phyloP scores from a whole-genome alignment of 2,888 invertebrate genomes.

The Spodoptera picta region DNA sequence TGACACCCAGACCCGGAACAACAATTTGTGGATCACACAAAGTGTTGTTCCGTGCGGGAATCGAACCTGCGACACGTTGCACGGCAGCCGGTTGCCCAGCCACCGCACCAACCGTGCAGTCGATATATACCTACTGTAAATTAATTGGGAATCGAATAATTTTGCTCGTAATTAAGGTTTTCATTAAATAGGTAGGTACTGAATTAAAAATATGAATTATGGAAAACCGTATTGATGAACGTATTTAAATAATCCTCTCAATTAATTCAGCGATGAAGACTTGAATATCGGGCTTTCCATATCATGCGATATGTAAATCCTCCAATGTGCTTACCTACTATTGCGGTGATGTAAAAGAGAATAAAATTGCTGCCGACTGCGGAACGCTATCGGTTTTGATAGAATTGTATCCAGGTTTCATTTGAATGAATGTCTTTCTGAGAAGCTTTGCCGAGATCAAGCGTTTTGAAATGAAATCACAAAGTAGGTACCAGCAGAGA shows the following conservation, averaged over 20 bases:
- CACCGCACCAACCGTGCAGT: too few species aligned
- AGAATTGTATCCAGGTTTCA: constrained; percentile 50
- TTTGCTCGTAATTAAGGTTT: constrained; percentile 12
- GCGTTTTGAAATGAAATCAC: constrained; percentile 50
- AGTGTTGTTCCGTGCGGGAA: too few species aligned
- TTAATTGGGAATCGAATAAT: constrained; percentile 19
- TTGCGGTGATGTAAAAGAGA: constrained; percentile 29
- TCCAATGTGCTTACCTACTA: constrained; percentile 20
- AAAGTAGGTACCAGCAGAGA: constrained; percentile 15
- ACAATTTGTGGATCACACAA: too few species aligned
- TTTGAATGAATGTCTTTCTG: constrained; percentile 40
- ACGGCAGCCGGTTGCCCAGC: too few species aligned
- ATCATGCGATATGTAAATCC: constrained; percentile 31
- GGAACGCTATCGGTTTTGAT: constrained; percentile 24
- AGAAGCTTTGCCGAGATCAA: constrained; percentile 49
- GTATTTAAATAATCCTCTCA: constrained; percentile 44
- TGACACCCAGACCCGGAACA: too few species aligned
- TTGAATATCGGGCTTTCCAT: constrained; percentile 14
- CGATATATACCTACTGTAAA: constrained; percentile 1
- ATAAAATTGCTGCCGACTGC: constrained; percentile 24
- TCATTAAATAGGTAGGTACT: constrained; percentile 7
- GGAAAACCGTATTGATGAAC: constrained; percentile 20
- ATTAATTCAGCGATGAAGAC: constrained; percentile 41
- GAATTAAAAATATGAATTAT: constrained; percentile 23
- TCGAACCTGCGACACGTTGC: too few species aligned